Evolutionary conservation across 2,797 vertebrate genomes (phyloP).

Genomic region (Propithecus deckenii): DNA sequence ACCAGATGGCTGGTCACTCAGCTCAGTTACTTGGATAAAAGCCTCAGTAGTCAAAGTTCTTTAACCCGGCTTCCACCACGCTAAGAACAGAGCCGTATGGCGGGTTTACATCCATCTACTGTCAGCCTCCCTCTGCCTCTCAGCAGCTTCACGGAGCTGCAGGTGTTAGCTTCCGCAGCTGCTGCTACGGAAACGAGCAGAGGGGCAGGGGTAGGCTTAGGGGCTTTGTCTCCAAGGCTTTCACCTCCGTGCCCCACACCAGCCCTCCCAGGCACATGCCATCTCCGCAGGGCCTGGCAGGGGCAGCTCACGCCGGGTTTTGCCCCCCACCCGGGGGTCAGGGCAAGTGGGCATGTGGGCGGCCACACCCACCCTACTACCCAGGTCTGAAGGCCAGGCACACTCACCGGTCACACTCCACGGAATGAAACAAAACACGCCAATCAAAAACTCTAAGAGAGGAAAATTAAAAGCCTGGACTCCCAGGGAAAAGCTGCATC

Average conservation of each 20-base stretch:
- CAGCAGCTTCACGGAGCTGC: no score
- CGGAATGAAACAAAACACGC: background rate
- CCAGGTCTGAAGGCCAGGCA: background rate
- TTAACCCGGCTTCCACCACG: background rate
- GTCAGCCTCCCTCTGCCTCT: background rate
- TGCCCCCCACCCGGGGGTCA: fast-evolving
- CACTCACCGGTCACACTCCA: fast-evolving
- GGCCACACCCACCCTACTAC: fast-evolving
- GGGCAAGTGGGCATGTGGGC: fast-evolving
- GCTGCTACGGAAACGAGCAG: fast-evolving
- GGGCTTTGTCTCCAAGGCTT: background rate
- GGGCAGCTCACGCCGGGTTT: background rate
- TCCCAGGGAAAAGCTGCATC: background rate
- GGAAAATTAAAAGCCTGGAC: background rate
- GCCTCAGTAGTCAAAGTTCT: background rate
- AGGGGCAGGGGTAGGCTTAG: no score
- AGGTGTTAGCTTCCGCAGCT: no score
- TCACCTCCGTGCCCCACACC: fast-evolving
- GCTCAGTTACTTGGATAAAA: background rate
- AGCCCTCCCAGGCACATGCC: no score
- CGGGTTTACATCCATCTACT: background rate
- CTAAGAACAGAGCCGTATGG: fast-evolving
- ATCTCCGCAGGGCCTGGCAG: fast-evolving
- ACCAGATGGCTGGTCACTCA: background rate
- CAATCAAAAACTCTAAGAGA: background rate